Base-by-base conservation (phyloP, 2,113 vertebrate genomes). In the Malurus melanocephalus region DNA sequence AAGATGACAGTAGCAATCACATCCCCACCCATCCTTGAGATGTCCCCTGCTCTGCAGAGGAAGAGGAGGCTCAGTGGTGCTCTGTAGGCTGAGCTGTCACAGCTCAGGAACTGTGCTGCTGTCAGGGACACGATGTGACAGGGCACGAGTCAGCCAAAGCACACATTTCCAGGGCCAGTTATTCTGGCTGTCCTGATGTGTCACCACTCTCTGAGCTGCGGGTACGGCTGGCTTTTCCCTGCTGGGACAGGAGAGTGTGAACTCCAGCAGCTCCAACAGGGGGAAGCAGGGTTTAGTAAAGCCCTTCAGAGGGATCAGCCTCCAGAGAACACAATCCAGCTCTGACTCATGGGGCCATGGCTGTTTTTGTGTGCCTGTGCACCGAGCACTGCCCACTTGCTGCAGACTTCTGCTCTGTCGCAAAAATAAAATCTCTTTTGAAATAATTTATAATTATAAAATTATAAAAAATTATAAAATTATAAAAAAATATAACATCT, bases 1-100 rank as follows among this genome's bases (percentile, higher is more conserved):
- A 97, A 96, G 85, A 94, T 76, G 43, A 46, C 1, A 14, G 93
- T 93, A 85, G 83, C 96, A 14, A 83, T 22, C 68, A 94, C n/a
- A 59, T 38, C 4, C 11, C 89, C 3, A 77, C 22, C 15, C 32
- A 48, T 66, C 65, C 73, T 60, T 71, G 73, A 6, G 4, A 22
- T 19, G 7, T 51, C 5, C 6, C 80, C 71, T 45, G 64, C 75
- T 91, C 93, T 97, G 90, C 64, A 73, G 89, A 93, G 45, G 81
- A 51, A 32, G 46, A 65, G 5, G 18, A 64, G 24, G 22, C 28
- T 51, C 32, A 28, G 16, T 21, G 86, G 30, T 20, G 14, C 30
- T 33, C 60, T 3, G 40, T 1, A 64, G 35, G 18, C 53, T 38
- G 1, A 38, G 30, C 5, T 66, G 38, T 51, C 48, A 23, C 40